These are phyloP conservation scores for Catamblyrhynchus diadema DNA, from an alignment of 2,797 vertebrate species.

Conservation along the genomic window DNA sequence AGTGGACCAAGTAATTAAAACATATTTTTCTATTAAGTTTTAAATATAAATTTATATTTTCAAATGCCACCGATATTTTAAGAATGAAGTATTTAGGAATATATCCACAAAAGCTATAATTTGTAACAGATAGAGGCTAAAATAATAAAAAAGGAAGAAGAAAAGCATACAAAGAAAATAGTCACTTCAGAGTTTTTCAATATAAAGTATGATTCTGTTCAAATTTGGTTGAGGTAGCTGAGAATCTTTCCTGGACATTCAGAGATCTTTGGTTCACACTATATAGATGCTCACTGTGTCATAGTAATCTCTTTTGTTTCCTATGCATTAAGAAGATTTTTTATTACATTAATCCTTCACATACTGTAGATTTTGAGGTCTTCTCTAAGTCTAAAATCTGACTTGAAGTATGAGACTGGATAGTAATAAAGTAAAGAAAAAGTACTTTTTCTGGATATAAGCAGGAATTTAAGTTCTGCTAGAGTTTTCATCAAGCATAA, in stretches of 20 bases:
- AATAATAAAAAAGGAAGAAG: not conserved
- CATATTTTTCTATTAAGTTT: not conserved
- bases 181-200: not conserved
- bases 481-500: not conserved
- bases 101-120: not conserved
- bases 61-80: not conserved
- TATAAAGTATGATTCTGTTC: not conserved
- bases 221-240: not conserved
- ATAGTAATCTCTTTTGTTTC: not conserved
- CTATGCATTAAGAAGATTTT: not conserved
- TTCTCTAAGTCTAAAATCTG: not conserved
- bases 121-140: not conserved
- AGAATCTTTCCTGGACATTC: not conserved
- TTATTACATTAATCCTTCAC: not conserved
- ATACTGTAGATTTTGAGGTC: not conserved
- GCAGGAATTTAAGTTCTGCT: not conserved
- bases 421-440: constrained; percentile 6
- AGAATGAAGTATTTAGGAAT: not conserved
- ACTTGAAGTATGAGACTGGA: constrained; percentile 11
- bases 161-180: not conserved
- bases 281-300: not conserved
- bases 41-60: not conserved
- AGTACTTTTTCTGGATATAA: not conserved
- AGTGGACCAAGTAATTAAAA: not conserved
- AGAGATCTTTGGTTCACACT: not conserved